Conservation (phyloP, 2,113 vertebrate genomes). For the Odobenus rosmarus region DNA sequence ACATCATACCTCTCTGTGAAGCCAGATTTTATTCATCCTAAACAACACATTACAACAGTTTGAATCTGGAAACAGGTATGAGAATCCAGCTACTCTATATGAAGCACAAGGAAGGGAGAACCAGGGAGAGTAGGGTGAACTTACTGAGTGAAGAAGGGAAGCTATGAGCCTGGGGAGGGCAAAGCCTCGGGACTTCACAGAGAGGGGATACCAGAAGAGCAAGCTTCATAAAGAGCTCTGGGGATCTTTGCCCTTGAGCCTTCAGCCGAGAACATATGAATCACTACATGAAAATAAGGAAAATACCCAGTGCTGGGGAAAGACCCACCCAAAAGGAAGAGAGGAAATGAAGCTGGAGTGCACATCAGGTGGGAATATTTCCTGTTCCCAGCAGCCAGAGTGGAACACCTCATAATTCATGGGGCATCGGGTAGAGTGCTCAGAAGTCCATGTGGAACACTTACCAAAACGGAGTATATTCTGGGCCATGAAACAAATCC, state of each 20-base stretch:
- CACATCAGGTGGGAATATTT: neutral
- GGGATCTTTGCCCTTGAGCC: neutral
- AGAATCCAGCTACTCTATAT: neutral
- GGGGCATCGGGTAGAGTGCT: neutral
- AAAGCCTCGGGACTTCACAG: neutral
- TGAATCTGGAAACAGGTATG: neutral
- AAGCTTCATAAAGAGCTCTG: neutral
- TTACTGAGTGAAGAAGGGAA: neutral
- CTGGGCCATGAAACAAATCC: conserved; percentile 1
- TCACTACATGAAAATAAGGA: neutral
- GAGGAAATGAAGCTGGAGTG: conserved; percentile 23
- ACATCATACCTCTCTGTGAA: neutral
- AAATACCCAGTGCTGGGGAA: neutral
- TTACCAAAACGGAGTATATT: neutral
- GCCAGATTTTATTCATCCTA: neutral
- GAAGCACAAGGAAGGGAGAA: neutral
- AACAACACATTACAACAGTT: neutral
- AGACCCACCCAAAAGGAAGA: neutral
- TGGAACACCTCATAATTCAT: conserved; percentile 54
- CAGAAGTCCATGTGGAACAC: neutral
- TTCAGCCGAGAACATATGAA: neutral
- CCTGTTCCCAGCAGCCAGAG: neutral
- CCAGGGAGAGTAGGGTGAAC: too few species aligned
- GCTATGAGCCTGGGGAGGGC: neutral
- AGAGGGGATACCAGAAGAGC: neutral